These are phyloP conservation scores for Ptycholaimellus sp. DNA, from an alignment of 2,888 invertebrate genomes.

Conservation along the genomic window DNA sequence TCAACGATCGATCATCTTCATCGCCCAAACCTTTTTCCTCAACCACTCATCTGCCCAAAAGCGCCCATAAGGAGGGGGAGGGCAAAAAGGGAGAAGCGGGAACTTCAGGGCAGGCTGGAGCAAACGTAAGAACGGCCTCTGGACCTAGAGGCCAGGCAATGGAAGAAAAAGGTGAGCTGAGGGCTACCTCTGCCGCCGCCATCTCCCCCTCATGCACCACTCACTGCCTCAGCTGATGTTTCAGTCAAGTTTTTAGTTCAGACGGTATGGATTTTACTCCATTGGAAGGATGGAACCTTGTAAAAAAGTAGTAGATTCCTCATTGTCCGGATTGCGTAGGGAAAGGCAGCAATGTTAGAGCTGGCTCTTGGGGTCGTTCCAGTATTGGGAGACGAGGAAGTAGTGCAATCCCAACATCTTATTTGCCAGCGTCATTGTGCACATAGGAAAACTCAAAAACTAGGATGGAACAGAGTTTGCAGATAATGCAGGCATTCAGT, in stretches of 20 bases:
- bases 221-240: conserved; percentile 36
- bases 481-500: conserved; percentile 68
- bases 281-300: neutral
- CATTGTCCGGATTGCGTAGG: conserved; percentile 56
- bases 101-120: too few species aligned
- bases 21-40: too few species aligned
- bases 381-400: conserved; percentile 94
- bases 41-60: too few species aligned
- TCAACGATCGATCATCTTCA: too few species aligned
- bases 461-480: conserved; percentile 82
- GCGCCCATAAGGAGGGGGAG: too few species aligned
- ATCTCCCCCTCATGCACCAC: conserved; percentile 95
- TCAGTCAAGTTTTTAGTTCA: conserved; percentile 14
- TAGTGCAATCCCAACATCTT: conserved; percentile 31
- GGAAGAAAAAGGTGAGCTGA: conserved; percentile 37
- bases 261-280: conserved; percentile 4
- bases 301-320: conserved; percentile 35
- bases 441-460: conserved; percentile 52
- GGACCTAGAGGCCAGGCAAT: conserved; percentile 1
- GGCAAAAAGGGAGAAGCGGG: too few species aligned
- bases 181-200: conserved; percentile 76
- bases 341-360: conserved; percentile 94
- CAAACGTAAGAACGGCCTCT: too few species aligned
- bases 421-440: too few species aligned
- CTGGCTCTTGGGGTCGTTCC: conserved; percentile 99